phyloP scores from a whole-genome alignment of 1,140 invertebrate genomes.

The Pantala flavescens region DNA sequence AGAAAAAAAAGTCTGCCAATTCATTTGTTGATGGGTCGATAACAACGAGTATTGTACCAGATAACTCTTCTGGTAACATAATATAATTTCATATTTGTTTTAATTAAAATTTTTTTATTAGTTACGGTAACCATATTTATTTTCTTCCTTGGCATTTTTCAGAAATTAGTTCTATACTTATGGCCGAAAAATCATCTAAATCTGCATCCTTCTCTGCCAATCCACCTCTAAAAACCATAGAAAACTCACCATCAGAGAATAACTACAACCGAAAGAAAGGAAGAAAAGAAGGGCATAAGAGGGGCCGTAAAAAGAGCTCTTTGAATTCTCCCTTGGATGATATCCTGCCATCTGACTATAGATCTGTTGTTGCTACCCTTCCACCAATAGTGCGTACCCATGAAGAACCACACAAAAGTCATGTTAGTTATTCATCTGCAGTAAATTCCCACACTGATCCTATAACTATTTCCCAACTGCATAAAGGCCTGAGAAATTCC shows the following conservation, averaged over 20 bases:
- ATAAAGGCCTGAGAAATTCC: neutral
- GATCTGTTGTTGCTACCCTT: neutral
- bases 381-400: neutral
- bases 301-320: neutral
- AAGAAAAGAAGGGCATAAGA: neutral
- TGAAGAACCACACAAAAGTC: neutral
- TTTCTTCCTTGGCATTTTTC: too few relatives aligned
- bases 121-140: too few relatives aligned
- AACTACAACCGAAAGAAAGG: neutral
- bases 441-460: neutral
- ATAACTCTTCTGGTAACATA: too few relatives aligned
- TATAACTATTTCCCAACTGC: neutral
- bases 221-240: neutral
- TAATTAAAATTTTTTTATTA: too few relatives aligned
- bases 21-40: neutral
- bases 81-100: too few relatives aligned
- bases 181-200: neutral
- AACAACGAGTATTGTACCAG: too few relatives aligned
- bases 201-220: neutral
- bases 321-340: neutral
- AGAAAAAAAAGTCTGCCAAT: neutral
- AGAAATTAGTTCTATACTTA: too few relatives aligned
- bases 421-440: neutral
- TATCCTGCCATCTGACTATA: neutral
- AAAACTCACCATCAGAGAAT: neutral